A percentile compares a stretch with the other conserved stretches of the same genome.
Evolutionary conservation across 2,113 vertebrate genomes (phyloP).

Genomic region (Physeter macrocephalus): DNA sequence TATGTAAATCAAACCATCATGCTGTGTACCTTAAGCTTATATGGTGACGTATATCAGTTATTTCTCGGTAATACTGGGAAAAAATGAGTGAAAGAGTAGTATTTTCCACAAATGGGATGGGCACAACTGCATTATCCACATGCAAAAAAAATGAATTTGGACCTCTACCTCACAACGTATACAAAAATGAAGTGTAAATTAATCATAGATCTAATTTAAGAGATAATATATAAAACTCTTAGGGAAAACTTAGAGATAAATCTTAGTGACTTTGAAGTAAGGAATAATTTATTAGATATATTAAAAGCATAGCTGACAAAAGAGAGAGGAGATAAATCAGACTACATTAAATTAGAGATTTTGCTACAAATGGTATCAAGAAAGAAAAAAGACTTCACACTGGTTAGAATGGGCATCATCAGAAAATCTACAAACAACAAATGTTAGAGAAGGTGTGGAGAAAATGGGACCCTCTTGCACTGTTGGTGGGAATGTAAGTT

Average conservation of each 20-base stretch:
- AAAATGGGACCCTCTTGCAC: too few species aligned
- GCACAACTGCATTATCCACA: background rate
- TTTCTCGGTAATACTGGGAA: background rate
- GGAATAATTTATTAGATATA: background rate
- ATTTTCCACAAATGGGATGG: background rate
- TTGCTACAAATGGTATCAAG: background rate
- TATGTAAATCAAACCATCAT: background rate
- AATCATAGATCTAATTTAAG: background rate
- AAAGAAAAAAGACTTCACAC: background rate
- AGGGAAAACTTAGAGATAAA: background rate
- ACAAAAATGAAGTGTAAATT: background rate
- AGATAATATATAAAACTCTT: background rate
- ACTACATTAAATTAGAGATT: background rate
- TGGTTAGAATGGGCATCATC: too few species aligned
- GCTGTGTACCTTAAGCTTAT: background rate
- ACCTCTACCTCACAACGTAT: background rate
- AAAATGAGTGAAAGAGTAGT: background rate
- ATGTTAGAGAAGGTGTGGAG: too few species aligned
- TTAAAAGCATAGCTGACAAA: background rate
- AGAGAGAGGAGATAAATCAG: background rate
- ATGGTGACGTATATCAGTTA: background rate
- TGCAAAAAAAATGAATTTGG: background rate
- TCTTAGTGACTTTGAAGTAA: background rate
- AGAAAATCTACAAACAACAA: too few species aligned
- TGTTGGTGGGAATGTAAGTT: too few species aligned